Evolutionary conservation across 2,888 invertebrate species (phyloP).

Genomic region (Neoscelio sp.): DNA sequence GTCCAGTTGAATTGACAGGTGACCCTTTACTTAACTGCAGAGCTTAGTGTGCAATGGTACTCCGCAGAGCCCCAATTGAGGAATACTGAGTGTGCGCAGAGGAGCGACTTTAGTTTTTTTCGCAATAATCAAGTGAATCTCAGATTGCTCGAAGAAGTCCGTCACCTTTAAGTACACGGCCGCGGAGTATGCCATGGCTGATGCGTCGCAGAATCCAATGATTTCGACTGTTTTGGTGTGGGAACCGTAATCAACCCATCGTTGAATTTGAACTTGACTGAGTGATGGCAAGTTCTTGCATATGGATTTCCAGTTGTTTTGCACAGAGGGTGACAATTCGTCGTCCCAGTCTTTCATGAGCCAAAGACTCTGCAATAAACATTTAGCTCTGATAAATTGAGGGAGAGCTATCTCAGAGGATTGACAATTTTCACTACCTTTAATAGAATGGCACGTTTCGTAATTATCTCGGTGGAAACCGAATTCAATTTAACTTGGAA

Average conservation of each 20-base stretch:
- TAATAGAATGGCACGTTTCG: no score
- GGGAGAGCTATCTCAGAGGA: background rate
- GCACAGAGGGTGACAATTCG: no score
- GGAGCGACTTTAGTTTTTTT: constrained; percentile 57
- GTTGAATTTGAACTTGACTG: background rate
- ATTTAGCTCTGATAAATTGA: background rate
- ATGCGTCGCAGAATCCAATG: no score
- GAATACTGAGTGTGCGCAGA: constrained; percentile 32
- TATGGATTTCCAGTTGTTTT: no score
- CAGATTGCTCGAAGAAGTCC: background rate
- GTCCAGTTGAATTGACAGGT: background rate
- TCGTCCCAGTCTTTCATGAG: constrained; percentile 3
- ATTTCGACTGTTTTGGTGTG: no score
- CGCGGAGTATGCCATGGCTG: no score
- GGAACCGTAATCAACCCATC: no score
- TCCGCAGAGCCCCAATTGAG: constrained; percentile 5
- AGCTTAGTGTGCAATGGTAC: background rate
- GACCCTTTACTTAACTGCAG: background rate
- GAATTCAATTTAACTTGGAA: no score
- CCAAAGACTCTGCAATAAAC: constrained; percentile 12
- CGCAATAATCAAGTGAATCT: background rate
- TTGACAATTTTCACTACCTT: no score
- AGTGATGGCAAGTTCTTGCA: background rate
- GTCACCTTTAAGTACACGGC: no score
- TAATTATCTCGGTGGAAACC: no score